Base-by-base conservation (phyloP, 2,797 vertebrate genomes). In the Falco berigora region DNA sequence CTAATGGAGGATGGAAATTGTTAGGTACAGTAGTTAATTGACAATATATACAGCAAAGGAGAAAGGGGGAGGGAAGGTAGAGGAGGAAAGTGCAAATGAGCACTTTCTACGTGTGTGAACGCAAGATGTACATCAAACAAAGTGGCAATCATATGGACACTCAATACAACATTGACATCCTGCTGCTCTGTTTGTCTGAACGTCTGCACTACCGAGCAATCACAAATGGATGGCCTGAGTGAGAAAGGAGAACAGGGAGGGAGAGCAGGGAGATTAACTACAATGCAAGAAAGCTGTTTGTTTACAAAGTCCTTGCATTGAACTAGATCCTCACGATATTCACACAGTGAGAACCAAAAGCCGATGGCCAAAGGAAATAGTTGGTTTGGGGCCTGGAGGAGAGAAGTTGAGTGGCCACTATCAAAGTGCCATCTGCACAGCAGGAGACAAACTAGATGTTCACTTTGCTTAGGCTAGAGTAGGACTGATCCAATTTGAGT, bases 61-160 rank as follows among this genome's bases (percentile, higher is more conserved):
- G 87, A 82, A 79, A 85, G 64, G 76, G 73, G 49, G 66, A 96
- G 91, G 93, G 76, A 87, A 50, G 86, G 93, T 27, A 91, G 56
- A 75, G 55, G 62, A 82, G 55, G 87, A 83, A 71, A 88, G 69
- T 10, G 77, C 68, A n/a, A 28, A 38, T 0, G 19, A 67, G 55
- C 88, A 16, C 93, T 93, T 90, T 47, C 73, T 91, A 53, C 34
- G 77, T 40, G 12, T 20, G 24, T 4, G 14, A 93, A 90, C 1
- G 34, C 74, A 89, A 85, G 95, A 71, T 85, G 74, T 55, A 95
- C 95, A 95, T 88, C 94, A 93, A 97, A 94, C 94, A 82, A 95
- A 96, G 94, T 92, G 95, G 95, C 95, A 91, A 69, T 91, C 90
- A 40, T 92, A 81, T 1, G 34, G 94, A 94, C 93, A 91, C 67